A percentile compares a stretch with the other conserved stretches of the same genome.
Conservation (phyloP, 2,888 invertebrate species). For the Meliscaeva auricollis region DNA sequence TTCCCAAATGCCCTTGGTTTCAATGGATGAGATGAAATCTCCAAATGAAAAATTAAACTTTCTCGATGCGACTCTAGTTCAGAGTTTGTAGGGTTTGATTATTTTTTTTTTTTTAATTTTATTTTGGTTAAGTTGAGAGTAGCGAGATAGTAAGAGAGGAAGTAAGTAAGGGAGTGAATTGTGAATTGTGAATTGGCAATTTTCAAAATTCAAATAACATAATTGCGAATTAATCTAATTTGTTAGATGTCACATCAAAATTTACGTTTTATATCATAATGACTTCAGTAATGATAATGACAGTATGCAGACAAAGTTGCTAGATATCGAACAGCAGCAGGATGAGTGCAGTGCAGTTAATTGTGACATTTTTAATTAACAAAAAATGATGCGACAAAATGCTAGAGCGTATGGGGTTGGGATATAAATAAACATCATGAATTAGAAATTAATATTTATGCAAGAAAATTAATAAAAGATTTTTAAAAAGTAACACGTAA, state of each 20-base stretch:
- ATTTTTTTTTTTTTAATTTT: not conserved
- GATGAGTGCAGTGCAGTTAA: not conserved
- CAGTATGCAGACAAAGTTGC: conserved; percentile 19
- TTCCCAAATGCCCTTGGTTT: not conserved
- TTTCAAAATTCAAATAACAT: conserved; percentile 40
- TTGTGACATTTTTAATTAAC: not conserved
- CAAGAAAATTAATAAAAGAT: too few relatives aligned
- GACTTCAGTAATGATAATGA: conserved; percentile 21
- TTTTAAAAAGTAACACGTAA: too few relatives aligned
- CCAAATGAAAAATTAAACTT: conserved; percentile 61
- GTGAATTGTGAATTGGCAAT: not conserved
- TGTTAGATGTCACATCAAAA: conserved; percentile 63
- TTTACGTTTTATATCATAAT: conserved; percentile 35
- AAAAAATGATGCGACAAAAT: not conserved
- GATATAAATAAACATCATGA: too few relatives aligned
- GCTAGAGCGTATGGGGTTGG: too few relatives aligned
- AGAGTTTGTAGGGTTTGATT: not conserved
- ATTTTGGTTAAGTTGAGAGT: not conserved
- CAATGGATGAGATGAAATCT: conserved; percentile 40
- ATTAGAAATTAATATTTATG: too few relatives aligned
- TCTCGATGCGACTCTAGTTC: conserved; percentile 31
- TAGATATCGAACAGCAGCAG: not conserved
- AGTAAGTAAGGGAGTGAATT: too few relatives aligned
- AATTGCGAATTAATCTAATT: conserved; percentile 58
- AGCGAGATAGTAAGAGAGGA: not conserved